Evolutionary conservation across 2,888 invertebrate species (phyloP), one percentile per base, ranked within the genome.

Genomic region (Laothoe populi): DNA sequence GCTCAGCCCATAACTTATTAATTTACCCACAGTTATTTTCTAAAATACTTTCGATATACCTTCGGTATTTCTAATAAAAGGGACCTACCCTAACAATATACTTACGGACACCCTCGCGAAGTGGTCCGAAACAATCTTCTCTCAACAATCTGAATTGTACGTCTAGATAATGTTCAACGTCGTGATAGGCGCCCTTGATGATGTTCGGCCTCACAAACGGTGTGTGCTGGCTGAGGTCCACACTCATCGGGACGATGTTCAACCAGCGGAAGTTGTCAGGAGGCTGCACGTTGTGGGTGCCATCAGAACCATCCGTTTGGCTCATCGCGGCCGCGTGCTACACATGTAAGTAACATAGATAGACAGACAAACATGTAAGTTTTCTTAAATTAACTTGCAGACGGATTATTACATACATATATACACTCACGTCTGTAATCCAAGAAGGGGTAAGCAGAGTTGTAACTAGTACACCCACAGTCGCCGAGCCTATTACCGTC

Each of bases 71-170:
- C n/a, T n/a, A n/a, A n/a, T n/a, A n/a, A n/a, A n/a, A n/a, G n/a
- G n/a, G n/a, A n/a, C n/a, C n/a, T n/a, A n/a, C n/a, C n/a, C n/a
- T n/a, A n/a, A n/a, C n/a, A n/a, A n/a, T n/a, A 53, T 61, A 79
- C 86, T 80, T 72, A 90, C 91, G 60, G 63, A 96, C 88, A 21
- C 96, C 96, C 61, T 95, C 92, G 16, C 96, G 91, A 31, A 98
- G 81, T 0, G 97, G 96, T 7, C 93, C 91, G 53, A 96, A 93
- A 80, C 97, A 97, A 85, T 98, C 97, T 84, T 97, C 97, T 13
- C 96, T 92, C 59, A 97, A 83, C 24, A 97, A 87, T 10, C 96
- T 89, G 76, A 96, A 96, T 73, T 97, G 97, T 0, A 95, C 94
- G 73, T 96, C 96, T 35, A 98, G 88, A 79, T 98, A 98, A 74